These are phyloP conservation scores for Caenorhabditis macrosperma DNA, from an alignment of 2,888 invertebrate species.

Conservation along the genomic window DNA sequence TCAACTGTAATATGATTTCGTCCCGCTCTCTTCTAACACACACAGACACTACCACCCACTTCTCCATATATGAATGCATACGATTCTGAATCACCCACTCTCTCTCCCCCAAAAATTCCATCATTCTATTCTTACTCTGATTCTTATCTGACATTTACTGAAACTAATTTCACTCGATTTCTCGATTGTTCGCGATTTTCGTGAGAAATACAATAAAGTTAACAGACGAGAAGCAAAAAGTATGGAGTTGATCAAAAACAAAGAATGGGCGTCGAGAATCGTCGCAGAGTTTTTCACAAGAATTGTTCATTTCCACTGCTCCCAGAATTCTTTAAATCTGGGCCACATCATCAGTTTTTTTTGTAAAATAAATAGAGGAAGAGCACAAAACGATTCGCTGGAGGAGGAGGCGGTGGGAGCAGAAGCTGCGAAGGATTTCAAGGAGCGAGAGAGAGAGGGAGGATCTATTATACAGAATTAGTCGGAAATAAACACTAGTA, in stretches of 20 bases:
- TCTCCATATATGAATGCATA: too few species aligned
- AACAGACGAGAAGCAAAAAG: not conserved
- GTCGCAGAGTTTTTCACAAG: constrained; percentile 11
- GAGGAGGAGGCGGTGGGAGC: not conserved
- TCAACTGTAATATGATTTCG: too few species aligned
- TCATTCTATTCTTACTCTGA: too few species aligned
- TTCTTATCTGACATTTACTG: too few species aligned
- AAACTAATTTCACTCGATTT: too few species aligned
- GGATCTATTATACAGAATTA: constrained; percentile 51
- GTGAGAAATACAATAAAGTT: constrained; percentile 18
- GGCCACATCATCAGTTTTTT: not conserved
- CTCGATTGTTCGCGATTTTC: too few species aligned
- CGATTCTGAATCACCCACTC: too few species aligned
- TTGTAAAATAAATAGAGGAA: not conserved
- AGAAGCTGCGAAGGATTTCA: not conserved
- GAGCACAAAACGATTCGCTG: constrained; percentile 15
- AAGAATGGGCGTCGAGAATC: too few species aligned
- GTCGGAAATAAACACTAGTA: constrained; percentile 44
- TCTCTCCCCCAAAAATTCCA: too few species aligned
- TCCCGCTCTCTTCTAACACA: too few species aligned
- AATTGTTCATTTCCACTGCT: constrained; percentile 29
- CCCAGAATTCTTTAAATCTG: not conserved
- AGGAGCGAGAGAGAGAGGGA: not conserved
- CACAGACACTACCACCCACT: too few species aligned
- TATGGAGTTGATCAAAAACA: too few species aligned